Base-by-base conservation (phyloP, 53 echinoderm and acorn worm species). In the Hippasteria phrygiana region DNA sequence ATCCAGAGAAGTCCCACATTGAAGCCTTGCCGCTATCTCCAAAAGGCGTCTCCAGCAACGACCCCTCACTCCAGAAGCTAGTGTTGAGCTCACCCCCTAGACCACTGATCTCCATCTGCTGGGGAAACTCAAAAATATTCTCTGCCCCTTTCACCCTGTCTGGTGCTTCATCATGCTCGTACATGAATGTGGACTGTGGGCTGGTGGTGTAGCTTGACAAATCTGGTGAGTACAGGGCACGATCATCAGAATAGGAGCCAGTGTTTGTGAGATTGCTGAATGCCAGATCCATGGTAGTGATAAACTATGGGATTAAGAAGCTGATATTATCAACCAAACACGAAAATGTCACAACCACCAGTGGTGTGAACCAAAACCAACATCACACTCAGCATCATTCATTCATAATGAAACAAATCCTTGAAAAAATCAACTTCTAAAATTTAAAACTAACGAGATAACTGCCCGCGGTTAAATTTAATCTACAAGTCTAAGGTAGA, bases 111-210 rank as follows among this genome's bases (percentile, higher is more conserved):
- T 96, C 96, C 84, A 89, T 89, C 6, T 92, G 87, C 42, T 84
- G 88, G 14, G 94, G 94, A 47, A 93, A 92, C 66, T 94, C 94
- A 83, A 96, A 96, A 34, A 87, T 35, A 17, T 31, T 34, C 33
- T 77, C 88, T 33, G 18, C 18, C 22, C n/a, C 39, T 31, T 71
- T 71, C 35, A 51, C 85, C 53, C 71, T 48, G 18, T 71, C 85
- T 7, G 17, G 85, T 32, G 9, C 71, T n/a, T 71, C 65, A 1
- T 95, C 95, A 17, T 91, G 91, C 62, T 95, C 95, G 63, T 92
- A 95, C 90, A 93, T 93, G 78, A 96, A 99, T 47, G 90, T 81
- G 11, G 93, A 94, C 83, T 91, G 96, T 34, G 96, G 91, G 24
- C 91, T 90, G 16, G 88, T 62, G 31, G 91, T 71, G 79, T 55